These are phyloP conservation scores for Semnopithecus entellus DNA, from an alignment of 2,113 vertebrate species.

Conservation along the genomic window DNA sequence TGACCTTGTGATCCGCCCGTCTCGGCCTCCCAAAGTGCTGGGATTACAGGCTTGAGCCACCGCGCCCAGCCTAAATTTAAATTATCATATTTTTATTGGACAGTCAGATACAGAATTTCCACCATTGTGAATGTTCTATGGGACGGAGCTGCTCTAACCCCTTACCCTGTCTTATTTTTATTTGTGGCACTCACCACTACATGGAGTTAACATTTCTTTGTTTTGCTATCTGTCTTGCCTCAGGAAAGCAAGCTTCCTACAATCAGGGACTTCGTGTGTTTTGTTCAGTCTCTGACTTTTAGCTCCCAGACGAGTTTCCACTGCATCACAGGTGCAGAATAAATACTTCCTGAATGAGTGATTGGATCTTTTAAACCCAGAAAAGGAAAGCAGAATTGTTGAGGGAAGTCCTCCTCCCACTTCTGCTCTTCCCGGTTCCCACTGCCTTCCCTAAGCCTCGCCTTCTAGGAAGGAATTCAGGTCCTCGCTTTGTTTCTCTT, in stretches of 20 bases:
- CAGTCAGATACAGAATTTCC: neutral
- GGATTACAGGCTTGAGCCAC: too few species aligned
- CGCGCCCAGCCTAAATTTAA: neutral
- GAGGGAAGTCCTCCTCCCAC: neutral
- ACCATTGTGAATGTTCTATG: neutral
- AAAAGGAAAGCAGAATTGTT: neutral
- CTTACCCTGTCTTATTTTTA: neutral
- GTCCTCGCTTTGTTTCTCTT: neutral
- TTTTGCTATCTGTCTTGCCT: neutral
- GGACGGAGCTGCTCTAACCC: neutral
- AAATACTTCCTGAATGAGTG: neutral
- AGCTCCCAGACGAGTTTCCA: neutral
- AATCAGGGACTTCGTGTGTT: neutral
- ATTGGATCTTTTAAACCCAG: neutral
- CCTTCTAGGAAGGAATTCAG: neutral
- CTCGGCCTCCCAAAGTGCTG: too few species aligned
- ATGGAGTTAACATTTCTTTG: neutral
- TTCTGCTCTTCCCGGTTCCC: neutral
- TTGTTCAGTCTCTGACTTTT: conserved; percentile 3
- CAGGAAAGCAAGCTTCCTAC: neutral
- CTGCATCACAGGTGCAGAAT: neutral
- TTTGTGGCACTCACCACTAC: neutral
- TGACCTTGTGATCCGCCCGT: too few species aligned
- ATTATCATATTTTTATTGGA: neutral
- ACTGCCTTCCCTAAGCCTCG: neutral